These are phyloP conservation scores for Peromyscus attwateri DNA, from an alignment of 2,797 vertebrate genomes.

Conservation along the genomic window DNA sequence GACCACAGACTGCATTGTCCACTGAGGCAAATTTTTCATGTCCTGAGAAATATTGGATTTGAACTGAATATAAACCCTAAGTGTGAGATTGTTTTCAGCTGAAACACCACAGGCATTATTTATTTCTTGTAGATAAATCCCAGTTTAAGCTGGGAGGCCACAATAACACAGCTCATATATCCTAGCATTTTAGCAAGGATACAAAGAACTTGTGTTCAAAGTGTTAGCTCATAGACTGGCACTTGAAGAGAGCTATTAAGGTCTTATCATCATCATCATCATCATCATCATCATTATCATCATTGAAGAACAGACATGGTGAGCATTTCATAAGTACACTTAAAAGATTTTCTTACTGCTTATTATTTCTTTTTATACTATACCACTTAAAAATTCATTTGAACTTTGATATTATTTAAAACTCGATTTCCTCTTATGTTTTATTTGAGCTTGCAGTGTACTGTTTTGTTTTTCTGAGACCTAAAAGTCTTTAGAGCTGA, in stretches of 20 bases:
- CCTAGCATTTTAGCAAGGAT: neutral
- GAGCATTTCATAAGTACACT: neutral
- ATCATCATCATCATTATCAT: neutral
- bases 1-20: neutral
- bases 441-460: neutral
- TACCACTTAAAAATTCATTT: neutral
- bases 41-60: neutral
- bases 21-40: neutral
- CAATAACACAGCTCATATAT: neutral
- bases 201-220: neutral
- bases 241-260: neutral
- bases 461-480: constrained; percentile 21
- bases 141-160: neutral
- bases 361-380: constrained; percentile 14
- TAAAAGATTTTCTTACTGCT: neutral
- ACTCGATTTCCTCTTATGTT: constrained; percentile 16
- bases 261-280: neutral
- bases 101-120: neutral
- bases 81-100: neutral
- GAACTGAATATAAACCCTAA: neutral
- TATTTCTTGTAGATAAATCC: neutral
- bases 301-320: neutral
- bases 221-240: neutral
- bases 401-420: constrained; percentile 42
- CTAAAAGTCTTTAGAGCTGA: neutral